A percentile compares a stretch with the other conserved stretches of the same genome.
phyloP scores from a whole-genome alignment of 2,797 vertebrate species.

The Eremophila alpestris region DNA sequence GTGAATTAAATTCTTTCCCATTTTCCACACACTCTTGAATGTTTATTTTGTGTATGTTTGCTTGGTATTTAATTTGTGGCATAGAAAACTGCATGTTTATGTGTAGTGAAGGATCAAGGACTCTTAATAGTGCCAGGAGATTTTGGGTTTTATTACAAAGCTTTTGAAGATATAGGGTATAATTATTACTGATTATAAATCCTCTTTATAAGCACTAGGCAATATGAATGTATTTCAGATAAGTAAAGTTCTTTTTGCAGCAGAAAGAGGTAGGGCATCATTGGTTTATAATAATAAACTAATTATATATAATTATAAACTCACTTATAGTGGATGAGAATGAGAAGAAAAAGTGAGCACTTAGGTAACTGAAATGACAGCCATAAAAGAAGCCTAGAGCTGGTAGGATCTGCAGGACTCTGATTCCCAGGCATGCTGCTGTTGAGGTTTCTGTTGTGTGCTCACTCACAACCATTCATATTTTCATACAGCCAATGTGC shows the following conservation, averaged over 20 bases:
- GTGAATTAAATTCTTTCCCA: neutral
- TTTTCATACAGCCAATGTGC: neutral
- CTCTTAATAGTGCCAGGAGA: neutral
- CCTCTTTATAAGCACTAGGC: neutral
- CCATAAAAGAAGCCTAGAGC: neutral
- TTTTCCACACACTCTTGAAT: neutral
- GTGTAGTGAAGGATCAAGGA: neutral
- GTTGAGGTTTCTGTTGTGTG: neutral
- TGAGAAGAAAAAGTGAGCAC: neutral
- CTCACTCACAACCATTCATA: neutral
- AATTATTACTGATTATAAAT: neutral
- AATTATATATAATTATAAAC: neutral
- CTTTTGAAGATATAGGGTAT: neutral
- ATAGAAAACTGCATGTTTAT: neutral
- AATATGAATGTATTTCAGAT: neutral
- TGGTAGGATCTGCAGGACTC: fast-evolving
- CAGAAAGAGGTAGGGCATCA: neutral
- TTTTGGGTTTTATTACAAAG: neutral
- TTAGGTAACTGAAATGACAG: neutral
- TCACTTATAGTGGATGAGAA: neutral
- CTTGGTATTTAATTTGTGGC: neutral
- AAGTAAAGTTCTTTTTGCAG: neutral
- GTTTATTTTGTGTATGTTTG: neutral
- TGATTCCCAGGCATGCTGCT: neutral
- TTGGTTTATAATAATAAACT: neutral